A percentile compares a stretch with the other conserved stretches of the same genome.
Conservation (phyloP, 2,797 vertebrate species). For the Furcifer pardalis region DNA sequence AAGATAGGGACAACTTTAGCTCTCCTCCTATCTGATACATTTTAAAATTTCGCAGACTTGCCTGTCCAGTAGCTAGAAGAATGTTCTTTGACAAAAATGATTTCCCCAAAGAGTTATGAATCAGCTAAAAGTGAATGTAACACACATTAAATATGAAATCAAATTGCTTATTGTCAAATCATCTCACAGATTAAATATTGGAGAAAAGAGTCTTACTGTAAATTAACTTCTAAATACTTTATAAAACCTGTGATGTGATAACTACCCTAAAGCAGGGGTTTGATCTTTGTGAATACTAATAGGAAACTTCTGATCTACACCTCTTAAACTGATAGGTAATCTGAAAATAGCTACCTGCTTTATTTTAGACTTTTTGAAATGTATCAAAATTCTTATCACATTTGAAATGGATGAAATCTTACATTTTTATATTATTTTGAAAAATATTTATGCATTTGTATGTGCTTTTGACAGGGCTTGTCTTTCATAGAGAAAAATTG, state of each 20-base stretch:
- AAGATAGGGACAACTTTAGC: no score
- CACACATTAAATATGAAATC: conserved; percentile 27
- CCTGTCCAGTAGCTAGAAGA: conserved; percentile 55
- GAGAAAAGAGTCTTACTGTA: background rate
- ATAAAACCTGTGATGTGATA: background rate
- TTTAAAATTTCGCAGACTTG: conserved; percentile 52
- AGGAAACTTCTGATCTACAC: background rate
- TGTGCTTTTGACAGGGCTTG: background rate
- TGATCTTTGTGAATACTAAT: background rate
- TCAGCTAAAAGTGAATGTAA: conserved; percentile 55
- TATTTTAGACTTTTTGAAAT: background rate
- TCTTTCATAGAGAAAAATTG: background rate
- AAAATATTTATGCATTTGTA: background rate
- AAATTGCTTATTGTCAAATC: conserved; percentile 48
- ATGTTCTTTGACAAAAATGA: conserved; percentile 52
- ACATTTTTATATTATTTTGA: background rate
- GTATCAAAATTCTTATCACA: background rate
- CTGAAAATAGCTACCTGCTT: background rate
- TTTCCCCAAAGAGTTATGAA: conserved; percentile 57
- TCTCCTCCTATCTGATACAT: no score
- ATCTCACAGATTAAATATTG: conserved; percentile 23
- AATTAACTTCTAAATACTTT: background rate
- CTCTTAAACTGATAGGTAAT: background rate
- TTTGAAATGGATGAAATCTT: background rate
- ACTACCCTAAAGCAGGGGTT: background rate